Percentiles rank a stretch among this genome's conserved stretches.
phyloP scores from a whole-genome alignment of 1,140 invertebrate genomes.

The Nebria ingens region DNA sequence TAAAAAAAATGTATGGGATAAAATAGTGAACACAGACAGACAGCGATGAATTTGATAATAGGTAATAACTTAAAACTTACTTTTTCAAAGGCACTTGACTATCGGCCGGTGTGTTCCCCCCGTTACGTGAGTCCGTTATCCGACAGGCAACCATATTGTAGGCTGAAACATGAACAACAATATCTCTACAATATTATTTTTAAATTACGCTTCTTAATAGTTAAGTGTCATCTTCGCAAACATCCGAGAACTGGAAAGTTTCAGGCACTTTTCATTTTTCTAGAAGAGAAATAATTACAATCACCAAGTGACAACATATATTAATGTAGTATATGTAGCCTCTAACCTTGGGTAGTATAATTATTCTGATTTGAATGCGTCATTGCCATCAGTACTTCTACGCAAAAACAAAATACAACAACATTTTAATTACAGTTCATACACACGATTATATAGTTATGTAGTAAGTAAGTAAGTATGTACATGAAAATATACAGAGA shows the following conservation, averaged over 20 bases:
- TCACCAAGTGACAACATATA: neutral
- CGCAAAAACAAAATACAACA: slow-evolving; percentile 3
- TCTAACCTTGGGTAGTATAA: slow-evolving; percentile 9
- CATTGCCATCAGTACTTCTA: slow-evolving; percentile 9
- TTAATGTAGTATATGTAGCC: neutral
- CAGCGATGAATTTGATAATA: too few relatives aligned
- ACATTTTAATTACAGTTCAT: neutral
- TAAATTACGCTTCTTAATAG: slow-evolving; percentile 39
- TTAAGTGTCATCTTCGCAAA: slow-evolving; percentile 8
- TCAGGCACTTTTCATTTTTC: slow-evolving; percentile 7
- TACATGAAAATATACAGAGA: neutral
- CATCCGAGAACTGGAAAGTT: slow-evolving; percentile 5
- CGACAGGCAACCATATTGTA: slow-evolving; percentile 96
- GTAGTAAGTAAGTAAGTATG: neutral
- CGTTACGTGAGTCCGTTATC: slow-evolving; percentile 83
- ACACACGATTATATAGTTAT: neutral
- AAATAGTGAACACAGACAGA: too few relatives aligned
- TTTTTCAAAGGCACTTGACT: slow-evolving; percentile 97
- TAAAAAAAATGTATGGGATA: too few relatives aligned
- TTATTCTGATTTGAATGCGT: slow-evolving; percentile 8
- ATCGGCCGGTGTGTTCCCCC: slow-evolving; percentile 65
- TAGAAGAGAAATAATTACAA: slow-evolving; percentile 4
- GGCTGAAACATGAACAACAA: slow-evolving; percentile 58
- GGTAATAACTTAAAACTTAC: too few relatives aligned
- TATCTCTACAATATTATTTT: slow-evolving; percentile 41